A percentile compares a stretch with the other conserved stretches of the same genome.
These are phyloP conservation scores for Apis florea DNA, from an alignment of 1,140 invertebrate species.

Conservation along the genomic window DNA sequence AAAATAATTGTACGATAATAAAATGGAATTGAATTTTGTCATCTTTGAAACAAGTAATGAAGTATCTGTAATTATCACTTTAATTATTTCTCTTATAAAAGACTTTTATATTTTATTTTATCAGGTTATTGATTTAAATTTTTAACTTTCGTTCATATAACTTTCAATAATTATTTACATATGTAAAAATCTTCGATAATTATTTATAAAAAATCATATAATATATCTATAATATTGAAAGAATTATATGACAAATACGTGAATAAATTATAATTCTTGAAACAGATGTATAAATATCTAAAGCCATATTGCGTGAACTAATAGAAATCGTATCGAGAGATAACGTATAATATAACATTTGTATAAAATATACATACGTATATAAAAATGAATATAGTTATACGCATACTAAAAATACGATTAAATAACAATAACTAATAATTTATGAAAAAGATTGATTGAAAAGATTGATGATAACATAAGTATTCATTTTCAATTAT, in stretches of 20 bases:
- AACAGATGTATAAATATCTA: conserved; percentile 28
- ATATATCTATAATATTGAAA: no score
- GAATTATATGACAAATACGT: no score
- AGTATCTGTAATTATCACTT: neutral
- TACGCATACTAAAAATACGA: neutral
- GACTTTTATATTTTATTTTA: neutral
- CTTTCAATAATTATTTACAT: no score
- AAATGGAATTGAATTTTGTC: neutral
- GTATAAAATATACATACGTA: neutral
- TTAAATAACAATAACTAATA: neutral
- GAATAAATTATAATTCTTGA: neutral
- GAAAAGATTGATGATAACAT: neutral
- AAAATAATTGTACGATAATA: no score
- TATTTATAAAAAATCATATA: no score
- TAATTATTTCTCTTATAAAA: neutral
- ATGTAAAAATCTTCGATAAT: no score
- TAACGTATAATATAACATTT: neutral
- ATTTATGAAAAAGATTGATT: neutral
- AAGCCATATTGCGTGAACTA: neutral
- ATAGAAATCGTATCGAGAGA: neutral
- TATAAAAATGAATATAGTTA: neutral
- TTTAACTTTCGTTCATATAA: no score
- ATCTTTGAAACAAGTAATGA: neutral
- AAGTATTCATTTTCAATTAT: neutral
- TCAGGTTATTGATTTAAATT: no score